Evolutionary conservation across 2,113 vertebrate species (phyloP), one percentile per base, ranked within the genome.

Genomic region (Ursus arctos): DNA sequence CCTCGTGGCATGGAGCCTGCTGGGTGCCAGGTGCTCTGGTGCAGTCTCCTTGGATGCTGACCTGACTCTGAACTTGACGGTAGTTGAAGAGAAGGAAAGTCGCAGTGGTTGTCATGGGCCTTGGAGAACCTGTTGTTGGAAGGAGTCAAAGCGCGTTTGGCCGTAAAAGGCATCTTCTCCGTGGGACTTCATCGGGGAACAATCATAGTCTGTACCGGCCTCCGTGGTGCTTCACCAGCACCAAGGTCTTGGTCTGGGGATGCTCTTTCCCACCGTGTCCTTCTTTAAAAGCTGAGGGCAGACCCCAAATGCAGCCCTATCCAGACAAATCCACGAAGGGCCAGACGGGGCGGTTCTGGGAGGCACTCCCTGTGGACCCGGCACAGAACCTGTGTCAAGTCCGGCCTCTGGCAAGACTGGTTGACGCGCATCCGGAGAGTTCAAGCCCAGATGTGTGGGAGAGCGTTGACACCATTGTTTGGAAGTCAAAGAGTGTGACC

Each of bases 141-240:
- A 67, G 43, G 51, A 2, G 9, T 43, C 0, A 6, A 63, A 51
- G 53, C 0, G 9, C 24, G 33, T 33, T 94, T 47, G 87, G 18
- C 76, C 31, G 2, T 24, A 67, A 33, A 53, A 55, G n/a, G 16
- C 8, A 0, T 8, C 82, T 76, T 43, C 28, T 71, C 33, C 77
- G 4, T 2, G 33, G 49, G 19, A 7, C 47, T 13, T 77, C 15
- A 11, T 86, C 1, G 0, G 31, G 53, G 21, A 43, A 33, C 0
- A 0, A 5, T 36, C 8, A 7, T 18, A 22, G 18, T 51, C 19
- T 8, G 16, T 31, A 13, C 7, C 69, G 0, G 18, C 55, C 13
- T 18, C n/a, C 6, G 6, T 16, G 28, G 15, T 24, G 12, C 24
- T 57, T 28, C 7, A 7, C 28, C 0, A 0, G 22, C 24, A 26